Conservation (phyloP, 2,888 invertebrate genomes). For the Cetonia aurata region DNA sequence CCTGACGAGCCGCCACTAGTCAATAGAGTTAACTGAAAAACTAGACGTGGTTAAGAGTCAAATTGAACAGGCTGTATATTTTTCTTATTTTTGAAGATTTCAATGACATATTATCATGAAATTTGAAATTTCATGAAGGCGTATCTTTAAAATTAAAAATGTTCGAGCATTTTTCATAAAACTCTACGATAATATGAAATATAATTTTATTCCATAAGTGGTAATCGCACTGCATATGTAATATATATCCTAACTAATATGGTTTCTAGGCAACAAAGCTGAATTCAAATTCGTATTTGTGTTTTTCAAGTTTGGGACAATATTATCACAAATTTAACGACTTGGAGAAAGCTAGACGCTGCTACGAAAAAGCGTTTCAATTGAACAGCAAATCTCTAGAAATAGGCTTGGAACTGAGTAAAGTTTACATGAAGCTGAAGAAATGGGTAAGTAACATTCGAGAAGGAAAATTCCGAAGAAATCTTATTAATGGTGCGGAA, state of each 20-base stretch:
- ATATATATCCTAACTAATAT: conserved; percentile 9
- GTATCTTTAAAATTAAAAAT: too few species aligned
- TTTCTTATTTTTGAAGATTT: too few species aligned
- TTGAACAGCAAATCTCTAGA: conserved; percentile 77
- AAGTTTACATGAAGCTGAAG: conserved; percentile 77
- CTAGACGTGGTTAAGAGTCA: too few species aligned
- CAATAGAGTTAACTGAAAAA: too few species aligned
- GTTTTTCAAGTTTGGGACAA: conserved; percentile 82
- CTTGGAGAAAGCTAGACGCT: conserved; percentile 81
- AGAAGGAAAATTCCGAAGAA: neutral
- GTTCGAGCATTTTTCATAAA: too few species aligned
- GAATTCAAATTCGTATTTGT: conserved; percentile 80
- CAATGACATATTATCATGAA: too few species aligned
- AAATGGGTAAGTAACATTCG: conserved; percentile 69
- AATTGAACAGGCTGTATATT: too few species aligned
- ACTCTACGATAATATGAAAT: too few species aligned
- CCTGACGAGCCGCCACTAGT: too few species aligned
- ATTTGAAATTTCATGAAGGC: too few species aligned
- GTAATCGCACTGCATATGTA: too few species aligned
- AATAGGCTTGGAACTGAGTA: conserved; percentile 81
- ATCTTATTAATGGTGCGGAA: neutral
- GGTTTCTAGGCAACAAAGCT: conserved; percentile 72
- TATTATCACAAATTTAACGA: conserved; percentile 78
- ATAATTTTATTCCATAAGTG: too few species aligned
- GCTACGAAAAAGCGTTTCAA: conserved; percentile 86